These are phyloP conservation scores for Tetragnatha montana DNA, from an alignment of 2,888 invertebrate genomes.

Conservation along the genomic window DNA sequence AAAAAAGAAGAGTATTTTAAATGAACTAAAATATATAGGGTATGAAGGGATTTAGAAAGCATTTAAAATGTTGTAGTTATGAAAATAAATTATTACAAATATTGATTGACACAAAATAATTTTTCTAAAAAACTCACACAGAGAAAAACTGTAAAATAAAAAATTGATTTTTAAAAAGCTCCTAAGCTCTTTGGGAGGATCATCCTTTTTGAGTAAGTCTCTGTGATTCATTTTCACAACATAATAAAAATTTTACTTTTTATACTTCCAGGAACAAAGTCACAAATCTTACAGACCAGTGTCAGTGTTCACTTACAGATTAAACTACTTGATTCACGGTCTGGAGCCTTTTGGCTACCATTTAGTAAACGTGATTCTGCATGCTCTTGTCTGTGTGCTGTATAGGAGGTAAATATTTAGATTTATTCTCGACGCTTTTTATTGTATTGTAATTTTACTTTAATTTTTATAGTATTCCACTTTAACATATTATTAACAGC, in stretches of 20 bases:
- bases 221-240: neutral
- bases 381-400: conserved; percentile 81
- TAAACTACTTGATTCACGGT: conserved; percentile 72
- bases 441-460: neutral
- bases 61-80: no score
- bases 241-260: neutral
- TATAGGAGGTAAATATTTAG: conserved; percentile 85
- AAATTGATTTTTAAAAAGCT: no score
- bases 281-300: conserved; percentile 80
- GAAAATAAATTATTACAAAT: no score
- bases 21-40: no score
- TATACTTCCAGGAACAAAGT: conserved; percentile 87
- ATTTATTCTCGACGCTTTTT: neutral
- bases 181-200: neutral
- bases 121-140: no score
- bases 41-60: no score
- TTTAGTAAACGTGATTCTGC: conserved; percentile 72
- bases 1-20: no score
- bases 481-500: no score
- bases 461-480: no score
- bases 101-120: no score
- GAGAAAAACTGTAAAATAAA: no score
- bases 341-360: conserved; percentile 73
- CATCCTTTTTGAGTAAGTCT: no score
- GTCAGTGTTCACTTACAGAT: conserved; percentile 73